Evolutionary conservation across 2,113 vertebrate species (phyloP), one percentile per base, ranked within the genome.

Genomic region (Cathartes aura): DNA sequence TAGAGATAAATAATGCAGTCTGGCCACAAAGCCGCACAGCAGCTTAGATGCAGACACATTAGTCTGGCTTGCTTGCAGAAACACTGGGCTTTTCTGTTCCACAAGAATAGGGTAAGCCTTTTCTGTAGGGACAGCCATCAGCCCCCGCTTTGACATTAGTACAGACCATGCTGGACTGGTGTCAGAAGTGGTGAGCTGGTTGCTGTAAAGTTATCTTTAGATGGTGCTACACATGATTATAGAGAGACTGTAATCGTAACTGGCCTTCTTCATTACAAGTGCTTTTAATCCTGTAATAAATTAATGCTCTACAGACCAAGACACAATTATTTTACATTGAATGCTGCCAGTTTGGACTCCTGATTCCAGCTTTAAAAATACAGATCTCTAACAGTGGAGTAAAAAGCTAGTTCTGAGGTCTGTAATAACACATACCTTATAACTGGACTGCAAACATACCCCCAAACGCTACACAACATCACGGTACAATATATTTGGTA

Each of bases 31-130:
- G 68, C 38, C 15, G 2, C 47, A 6, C 55, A 43, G 23, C 40
- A 56, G 36, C 2, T 5, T 29, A 56, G 48, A 11, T 40, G 56
- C 55, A 92, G 86, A 3, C 52, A 52, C 12, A 16, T 36, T 64
- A 16, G 50, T 2, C 64, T 89, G 60, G 36, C 43, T 23, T n/a
- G 6, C 32, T n/a, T 26, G 56, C 75, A 92, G 68, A 68, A 92
- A 91, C 73, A 47, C 47, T 75, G 72, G 40, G 50, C 8, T 91
- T 36, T 82, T 85, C 58, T 89, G 70, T 64, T 82, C 70, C 47
- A 52, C 40, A 60, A 11, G 40, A 60, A 38, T 0, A 8, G 52
- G 50, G 15, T 32, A 75, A 68, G 52, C n/a, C 48, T 82, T 66
- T 73, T 38, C 94, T 88, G 40, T 4, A 85, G 76, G 62, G 42